phyloP scores from a whole-genome alignment of 2,113 vertebrate species.

The Arenaria interpres region DNA sequence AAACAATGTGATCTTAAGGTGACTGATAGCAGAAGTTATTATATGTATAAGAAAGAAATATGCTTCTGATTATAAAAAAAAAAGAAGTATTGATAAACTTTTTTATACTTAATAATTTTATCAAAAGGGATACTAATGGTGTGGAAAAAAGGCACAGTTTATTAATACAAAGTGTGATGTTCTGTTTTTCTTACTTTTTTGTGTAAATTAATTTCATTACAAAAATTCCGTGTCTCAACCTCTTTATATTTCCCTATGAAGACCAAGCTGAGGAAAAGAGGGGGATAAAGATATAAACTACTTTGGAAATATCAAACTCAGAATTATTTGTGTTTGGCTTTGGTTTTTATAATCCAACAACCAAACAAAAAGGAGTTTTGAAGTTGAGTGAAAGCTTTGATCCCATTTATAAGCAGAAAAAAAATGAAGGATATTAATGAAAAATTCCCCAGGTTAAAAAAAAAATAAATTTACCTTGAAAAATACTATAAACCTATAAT shows the following conservation, averaged over 20 bases:
- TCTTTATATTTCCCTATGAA: neutral
- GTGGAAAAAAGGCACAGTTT: neutral
- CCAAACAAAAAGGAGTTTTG: neutral
- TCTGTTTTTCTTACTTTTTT: neutral
- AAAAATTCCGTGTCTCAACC: neutral
- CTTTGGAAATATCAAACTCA: neutral
- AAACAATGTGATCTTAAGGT: neutral
- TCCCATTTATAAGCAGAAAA: neutral
- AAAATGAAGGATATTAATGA: neutral
- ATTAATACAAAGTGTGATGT: neutral
- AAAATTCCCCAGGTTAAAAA: neutral
- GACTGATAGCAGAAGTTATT: neutral
- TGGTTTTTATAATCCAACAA: neutral
- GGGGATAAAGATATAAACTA: neutral
- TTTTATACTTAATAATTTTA: neutral
- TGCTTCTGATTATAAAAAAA: neutral
- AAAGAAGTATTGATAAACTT: neutral
- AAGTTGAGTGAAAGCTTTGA: neutral
- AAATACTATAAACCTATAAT: neutral
- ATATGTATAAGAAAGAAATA: neutral
- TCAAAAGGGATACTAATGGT: neutral
- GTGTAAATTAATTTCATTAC: neutral
- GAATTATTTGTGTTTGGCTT: neutral
- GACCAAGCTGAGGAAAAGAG: neutral
- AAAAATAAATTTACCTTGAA: neutral